phyloP scores from a whole-genome alignment of 2,113 vertebrate species.

The Amblyopsis rosae region DNA sequence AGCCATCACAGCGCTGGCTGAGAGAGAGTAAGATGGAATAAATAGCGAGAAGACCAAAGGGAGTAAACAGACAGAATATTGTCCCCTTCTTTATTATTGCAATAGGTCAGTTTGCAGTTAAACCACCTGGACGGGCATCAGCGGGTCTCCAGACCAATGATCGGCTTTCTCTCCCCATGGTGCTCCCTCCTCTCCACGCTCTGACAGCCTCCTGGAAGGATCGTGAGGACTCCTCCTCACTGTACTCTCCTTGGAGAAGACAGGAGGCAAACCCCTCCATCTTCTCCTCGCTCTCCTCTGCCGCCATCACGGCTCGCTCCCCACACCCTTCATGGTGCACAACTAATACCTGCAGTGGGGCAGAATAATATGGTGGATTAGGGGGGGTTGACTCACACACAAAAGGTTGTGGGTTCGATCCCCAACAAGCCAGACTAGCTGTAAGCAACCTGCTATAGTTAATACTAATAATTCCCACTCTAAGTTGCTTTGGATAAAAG shows the following conservation, averaged over 20 bases:
- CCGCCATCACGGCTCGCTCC: slow-evolving; percentile 17
- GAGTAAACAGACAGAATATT: neutral
- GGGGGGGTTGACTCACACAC: neutral
- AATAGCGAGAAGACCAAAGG: slow-evolving; percentile 18
- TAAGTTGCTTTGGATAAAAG: too few species aligned
- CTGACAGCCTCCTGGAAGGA: slow-evolving; percentile 82
- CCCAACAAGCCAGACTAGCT: too few species aligned
- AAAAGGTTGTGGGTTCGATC: neutral
- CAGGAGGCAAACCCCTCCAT: slow-evolving; percentile 19
- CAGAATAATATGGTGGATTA: too few species aligned
- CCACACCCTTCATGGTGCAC: slow-evolving; percentile 54
- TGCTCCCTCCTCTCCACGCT: slow-evolving; percentile 73
- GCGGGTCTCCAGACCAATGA: slow-evolving; percentile 21
- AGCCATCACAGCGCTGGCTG: slow-evolving; percentile 43
- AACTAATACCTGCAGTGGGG: slow-evolving; percentile 53
- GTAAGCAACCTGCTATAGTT: too few species aligned
- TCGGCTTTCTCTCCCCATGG: slow-evolving; percentile 19
- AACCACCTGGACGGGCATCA: slow-evolving; percentile 72
- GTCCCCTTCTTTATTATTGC: neutral
- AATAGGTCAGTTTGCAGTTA: neutral
- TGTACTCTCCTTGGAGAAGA: slow-evolving; percentile 73
- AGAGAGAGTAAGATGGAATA: slow-evolving; percentile 2
- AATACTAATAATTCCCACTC: too few species aligned
- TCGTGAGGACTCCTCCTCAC: slow-evolving; percentile 79
- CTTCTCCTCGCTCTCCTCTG: slow-evolving; percentile 25